A percentile compares a stretch with the other conserved stretches of the same genome.
These are phyloP conservation scores for Drosophila stalkeri DNA, from an alignment of 2,888 invertebrate genomes.

Conservation along the genomic window DNA sequence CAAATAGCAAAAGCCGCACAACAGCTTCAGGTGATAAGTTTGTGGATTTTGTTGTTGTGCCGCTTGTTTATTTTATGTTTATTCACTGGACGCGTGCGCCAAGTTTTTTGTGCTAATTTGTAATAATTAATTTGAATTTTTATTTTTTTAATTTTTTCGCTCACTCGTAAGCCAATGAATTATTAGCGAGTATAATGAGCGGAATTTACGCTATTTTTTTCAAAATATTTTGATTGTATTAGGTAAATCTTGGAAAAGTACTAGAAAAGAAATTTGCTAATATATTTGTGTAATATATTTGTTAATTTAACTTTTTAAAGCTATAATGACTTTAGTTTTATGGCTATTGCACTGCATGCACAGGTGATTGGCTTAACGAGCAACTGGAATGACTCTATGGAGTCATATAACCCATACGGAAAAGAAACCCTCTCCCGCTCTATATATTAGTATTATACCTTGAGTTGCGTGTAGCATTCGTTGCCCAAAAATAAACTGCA, in stretches of 20 bases:
- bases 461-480: slow-evolving; percentile 40
- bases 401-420: slow-evolving; percentile 36
- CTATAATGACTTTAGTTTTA: not conserved
- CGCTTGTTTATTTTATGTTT: slow-evolving; percentile 54
- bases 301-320: not conserved
- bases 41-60: slow-evolving; percentile 27
- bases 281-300: not conserved
- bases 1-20: slow-evolving; percentile 38
- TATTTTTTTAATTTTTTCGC: slow-evolving; percentile 10
- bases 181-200: slow-evolving; percentile 31
- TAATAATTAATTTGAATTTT: slow-evolving; percentile 66
- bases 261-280: not conserved
- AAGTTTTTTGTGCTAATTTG: slow-evolving; percentile 63
- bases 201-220: slow-evolving; percentile 25
- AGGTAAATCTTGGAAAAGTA: slow-evolving; percentile 25
- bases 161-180: slow-evolving; percentile 48
- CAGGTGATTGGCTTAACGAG: slow-evolving; percentile 42
- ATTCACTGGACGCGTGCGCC: slow-evolving; percentile 56
- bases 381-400: slow-evolving; percentile 8
- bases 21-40: slow-evolving; percentile 54
- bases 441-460: slow-evolving; percentile 15
- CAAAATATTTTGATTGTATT: slow-evolving; percentile 2
- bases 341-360: slow-evolving; percentile 30
- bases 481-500: slow-evolving; percentile 29
- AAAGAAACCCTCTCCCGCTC: slow-evolving; percentile 1